A percentile compares a stretch with the other conserved stretches of the same genome.
These are phyloP conservation scores for Podarcis lilfordi DNA, from an alignment of 2,797 vertebrate genomes.

Conservation along the genomic window DNA sequence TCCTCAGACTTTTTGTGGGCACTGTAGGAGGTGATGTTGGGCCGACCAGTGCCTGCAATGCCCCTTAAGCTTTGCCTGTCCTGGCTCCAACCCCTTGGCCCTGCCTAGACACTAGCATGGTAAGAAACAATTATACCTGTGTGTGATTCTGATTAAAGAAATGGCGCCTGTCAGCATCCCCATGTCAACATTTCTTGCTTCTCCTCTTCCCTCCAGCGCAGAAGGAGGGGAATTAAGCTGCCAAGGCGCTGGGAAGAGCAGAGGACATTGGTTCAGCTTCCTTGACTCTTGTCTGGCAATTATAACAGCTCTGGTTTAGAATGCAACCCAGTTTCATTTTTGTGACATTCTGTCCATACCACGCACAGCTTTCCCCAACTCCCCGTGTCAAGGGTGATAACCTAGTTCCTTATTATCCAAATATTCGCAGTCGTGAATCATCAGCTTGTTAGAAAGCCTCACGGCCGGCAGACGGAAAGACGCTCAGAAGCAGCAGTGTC, in stretches of 20 bases:
- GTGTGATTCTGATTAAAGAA: not conserved
- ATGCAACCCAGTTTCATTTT: conserved; percentile 8
- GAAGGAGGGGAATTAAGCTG: not conserved
- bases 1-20: no score
- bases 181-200: not conserved
- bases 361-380: not conserved
- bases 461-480: not conserved
- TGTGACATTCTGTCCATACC: conserved; percentile 25
- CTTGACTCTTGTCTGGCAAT: not conserved
- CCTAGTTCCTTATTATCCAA: conserved; percentile 13
- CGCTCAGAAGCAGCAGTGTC: not conserved
- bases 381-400: conserved; percentile 14
- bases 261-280: not conserved
- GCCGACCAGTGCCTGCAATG: rapidly evolving
- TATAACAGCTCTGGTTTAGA: not conserved
- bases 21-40: no score
- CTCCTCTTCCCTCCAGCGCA: not conserved
- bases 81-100: no score
- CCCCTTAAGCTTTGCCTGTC: not conserved
- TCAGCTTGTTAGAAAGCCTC: conserved; percentile 4
- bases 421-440: not conserved
- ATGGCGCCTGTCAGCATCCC: not conserved
- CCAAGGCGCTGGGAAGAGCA: not conserved
- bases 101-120: not conserved
- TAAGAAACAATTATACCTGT: not conserved